These are phyloP conservation scores for Poecilia velifera DNA, from an alignment of 2,797 vertebrate species.

Conservation along the genomic window DNA sequence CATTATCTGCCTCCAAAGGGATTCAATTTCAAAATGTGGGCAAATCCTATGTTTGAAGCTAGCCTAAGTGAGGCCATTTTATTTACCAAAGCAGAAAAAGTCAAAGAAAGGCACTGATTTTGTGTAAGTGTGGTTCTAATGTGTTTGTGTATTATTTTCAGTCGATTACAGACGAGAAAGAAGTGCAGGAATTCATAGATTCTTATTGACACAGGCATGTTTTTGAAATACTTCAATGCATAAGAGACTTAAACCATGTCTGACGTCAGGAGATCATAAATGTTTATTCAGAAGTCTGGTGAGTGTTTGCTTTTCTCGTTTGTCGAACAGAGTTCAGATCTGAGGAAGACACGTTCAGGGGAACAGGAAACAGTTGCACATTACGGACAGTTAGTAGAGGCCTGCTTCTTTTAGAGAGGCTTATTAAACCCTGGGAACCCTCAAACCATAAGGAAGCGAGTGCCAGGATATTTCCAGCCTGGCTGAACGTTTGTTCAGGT, in stretches of 20 bases:
- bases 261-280: conserved; percentile 21
- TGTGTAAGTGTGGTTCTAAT: background rate
- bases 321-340: conserved; percentile 26
- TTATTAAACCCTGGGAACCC: conserved; percentile 14
- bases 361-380: conserved; percentile 33
- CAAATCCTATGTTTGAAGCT: no score
- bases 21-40: no score
- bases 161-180: background rate
- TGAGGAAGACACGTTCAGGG: conserved; percentile 36
- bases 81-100: conserved; percentile 48
- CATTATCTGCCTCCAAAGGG: background rate
- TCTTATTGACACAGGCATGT: background rate
- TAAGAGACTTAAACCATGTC: conserved; percentile 31
- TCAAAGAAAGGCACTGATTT: conserved; percentile 14
- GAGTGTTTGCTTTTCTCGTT: conserved; percentile 9
- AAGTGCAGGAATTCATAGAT: background rate
- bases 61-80: conserved; percentile 28
- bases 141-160: background rate
- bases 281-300: conserved; percentile 42
- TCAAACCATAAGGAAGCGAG: conserved; percentile 26
- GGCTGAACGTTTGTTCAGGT: conserved; percentile 35
- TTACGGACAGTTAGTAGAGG: conserved; percentile 31
- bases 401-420: conserved; percentile 6
- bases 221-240: conserved; percentile 24
- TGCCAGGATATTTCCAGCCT: conserved; percentile 4